Evolutionary conservation across 2,888 invertebrate genomes (phyloP), one percentile per base, ranked within the genome.

Genomic region (Aproaerema taeniolella): DNA sequence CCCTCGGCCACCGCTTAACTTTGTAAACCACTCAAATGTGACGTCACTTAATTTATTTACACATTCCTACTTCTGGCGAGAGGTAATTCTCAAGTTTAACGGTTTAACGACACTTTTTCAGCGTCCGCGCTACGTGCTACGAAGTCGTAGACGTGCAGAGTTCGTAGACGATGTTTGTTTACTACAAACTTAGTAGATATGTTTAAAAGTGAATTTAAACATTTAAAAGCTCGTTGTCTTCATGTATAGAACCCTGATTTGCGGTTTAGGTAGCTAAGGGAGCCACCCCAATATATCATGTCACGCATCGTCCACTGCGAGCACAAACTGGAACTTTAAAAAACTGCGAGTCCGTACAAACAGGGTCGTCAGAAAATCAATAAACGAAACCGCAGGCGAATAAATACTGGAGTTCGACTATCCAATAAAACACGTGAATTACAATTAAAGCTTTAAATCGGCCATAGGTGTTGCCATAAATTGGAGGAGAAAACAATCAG

Each of bases 401-500:
- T 83, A 83, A 85, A 86, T 82, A 82, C 72, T 61, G 72, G 20
- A 26, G 30, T 46, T 62, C 58, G 80, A 81, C 86, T 85, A 86
- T 85, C 83, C 85, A 83, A 86, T 86, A 86, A 86, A 86, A 80
- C 85, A 86, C 78, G 74, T 67, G 80, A 80, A 85, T 82, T 81
- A 83, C 85, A 85, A 86, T 86, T 86, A 85, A 85, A 78, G 79
- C 85, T 79, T 86, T 85, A 85, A 85, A 86, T 85, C 85, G 85
- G 85, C 85, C 82, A 85, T 85, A 85, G 86, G 86, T 85, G 86
- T 85, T 85, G 86, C 83, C 78, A 86, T 86, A 86, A 86, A 86
- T 86, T 67, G 78, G 71, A 69, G 61, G 75, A 75, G 83, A 78
- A 85, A 86, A 86, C 86, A 86, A 86, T 86, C 86, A 86, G 78